Base-by-base conservation (phyloP, 2,888 invertebrate species). In the Cantharis rufa region DNA sequence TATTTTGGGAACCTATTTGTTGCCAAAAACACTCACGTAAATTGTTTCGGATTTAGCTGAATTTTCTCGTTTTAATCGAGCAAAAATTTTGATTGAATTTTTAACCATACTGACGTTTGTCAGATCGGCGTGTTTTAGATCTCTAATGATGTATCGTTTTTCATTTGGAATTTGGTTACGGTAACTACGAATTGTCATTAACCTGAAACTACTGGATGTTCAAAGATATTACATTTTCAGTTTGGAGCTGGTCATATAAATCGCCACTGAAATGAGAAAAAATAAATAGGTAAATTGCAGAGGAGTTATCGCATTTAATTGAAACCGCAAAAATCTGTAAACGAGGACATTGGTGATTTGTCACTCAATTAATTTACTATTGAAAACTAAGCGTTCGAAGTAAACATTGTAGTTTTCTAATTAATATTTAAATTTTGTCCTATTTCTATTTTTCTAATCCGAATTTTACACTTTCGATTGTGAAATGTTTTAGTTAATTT, bases 1-100 rank as follows among this genome's bases (percentile, higher is more conserved):
- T 21, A 66, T 21, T n/a, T 16, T 13, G 2, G 24, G 0, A 9
- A 2, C 3, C 10, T 21, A 21, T 24, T 21, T 28, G 11, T 15
- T 10, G 3, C 10, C 3, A 15, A 5, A n/a, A 7, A 5, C 7
- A 70, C 32, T 66, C 69, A 79, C 77, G 18, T 21, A 21, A 10
- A 62, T 16, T 68, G 78, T 77, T 71, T 80, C 79, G 64, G 64
- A 66, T 24, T 18, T n/a, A 10, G 18, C 48, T 16, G 21, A 61
- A 27, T 64, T 69, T 80, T 85, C 84, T 15, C 80, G 82, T 80
- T 87, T 89, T n/a, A 89, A 71, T 77, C 89, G 85, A 3, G 88
- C 88, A 78, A 85, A 89, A 5, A 89, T 88, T 84, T 88, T 88
- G 75, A 89, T 89, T 16, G 86, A 82, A 80, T 88, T 88, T 78